Evolutionary conservation across 2,797 vertebrate species (phyloP), one percentile per base, ranked within the genome.

Genomic region (Lophura swinhoii): DNA sequence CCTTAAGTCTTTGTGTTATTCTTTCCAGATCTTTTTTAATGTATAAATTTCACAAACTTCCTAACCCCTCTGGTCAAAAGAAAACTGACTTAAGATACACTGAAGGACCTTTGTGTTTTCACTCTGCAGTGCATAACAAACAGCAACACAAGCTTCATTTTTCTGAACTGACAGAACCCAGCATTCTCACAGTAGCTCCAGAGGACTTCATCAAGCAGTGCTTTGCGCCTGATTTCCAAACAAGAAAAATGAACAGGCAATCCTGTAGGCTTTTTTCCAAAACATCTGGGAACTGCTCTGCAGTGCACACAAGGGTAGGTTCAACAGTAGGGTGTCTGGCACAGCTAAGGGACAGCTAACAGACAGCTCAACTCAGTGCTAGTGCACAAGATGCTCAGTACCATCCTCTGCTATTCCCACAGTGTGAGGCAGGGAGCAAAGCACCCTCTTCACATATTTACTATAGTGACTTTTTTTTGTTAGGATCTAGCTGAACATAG

Each of bases 71-170:
- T 56, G 37, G 64, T 87, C 44, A 2, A 81, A 74, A 35, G 23
- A 82, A 79, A 84, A 79, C 48, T 70, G 69, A 82, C 44, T 79
- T 79, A 90, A 26, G 5, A 68, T 53, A 31, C 7, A 6, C 41
- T 53, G 71, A 91, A 91, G 33, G 48, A 28, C 33, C 12, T 84
- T 87, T 66, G 60, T 58, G 60, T 79, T 92, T 75, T 87, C 53
- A n/a, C 17, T 87, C 68, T 77, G 56, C 44, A 73, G n/a, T 60
- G 78, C 82, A 94, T 84, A 93, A 91, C 41, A 80, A 88, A 58
- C 55, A 63, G 58, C 6, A 87, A 31, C 26, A 76, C 3, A 2
- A 5, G 31, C 16, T 88, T 81, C 2, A 29, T 88, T 91, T 86
- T 53, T 81, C 83, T 91, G 64, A 84, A 68, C 37, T 84, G 76